Conservation (phyloP, 2,888 invertebrate species). For the Mamestra brassicae region DNA sequence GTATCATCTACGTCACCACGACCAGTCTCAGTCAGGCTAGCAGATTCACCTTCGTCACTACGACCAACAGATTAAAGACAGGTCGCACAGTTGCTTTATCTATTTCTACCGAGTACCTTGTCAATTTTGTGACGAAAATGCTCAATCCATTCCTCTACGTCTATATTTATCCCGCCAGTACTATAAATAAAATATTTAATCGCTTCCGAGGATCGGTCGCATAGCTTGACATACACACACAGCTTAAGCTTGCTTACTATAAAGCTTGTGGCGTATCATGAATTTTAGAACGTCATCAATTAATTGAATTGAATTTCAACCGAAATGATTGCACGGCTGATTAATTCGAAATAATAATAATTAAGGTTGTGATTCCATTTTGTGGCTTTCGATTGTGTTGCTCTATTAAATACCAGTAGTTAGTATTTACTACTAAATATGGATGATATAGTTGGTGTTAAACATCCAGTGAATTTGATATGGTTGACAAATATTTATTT, state of each 20-base stretch:
- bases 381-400: slow-evolving; percentile 54
- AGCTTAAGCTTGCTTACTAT: background rate
- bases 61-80: background rate
- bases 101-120: background rate
- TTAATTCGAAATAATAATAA: slow-evolving; percentile 72
- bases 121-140: background rate
- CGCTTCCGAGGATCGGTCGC: slow-evolving; percentile 22
- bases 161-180: background rate
- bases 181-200: slow-evolving; percentile 22
- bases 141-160: background rate
- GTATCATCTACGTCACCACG: no score
- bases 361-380: slow-evolving; percentile 49
- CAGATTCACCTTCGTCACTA: background rate
- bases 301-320: slow-evolving; percentile 68
- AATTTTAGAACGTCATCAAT: slow-evolving; percentile 75
- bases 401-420: slow-evolving; percentile 48
- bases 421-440: slow-evolving; percentile 37
- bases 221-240: slow-evolving; percentile 10
- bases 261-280: slow-evolving; percentile 65
- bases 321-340: slow-evolving; percentile 66
- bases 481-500: background rate
- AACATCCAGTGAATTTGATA: background rate
- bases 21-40: no score
- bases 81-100: background rate
- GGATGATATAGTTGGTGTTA: slow-evolving; percentile 4